A percentile compares a stretch with the other conserved stretches of the same genome.
Evolutionary conservation across 1,140 invertebrate species (phyloP).

Genomic region (Drosophila suzukii): DNA sequence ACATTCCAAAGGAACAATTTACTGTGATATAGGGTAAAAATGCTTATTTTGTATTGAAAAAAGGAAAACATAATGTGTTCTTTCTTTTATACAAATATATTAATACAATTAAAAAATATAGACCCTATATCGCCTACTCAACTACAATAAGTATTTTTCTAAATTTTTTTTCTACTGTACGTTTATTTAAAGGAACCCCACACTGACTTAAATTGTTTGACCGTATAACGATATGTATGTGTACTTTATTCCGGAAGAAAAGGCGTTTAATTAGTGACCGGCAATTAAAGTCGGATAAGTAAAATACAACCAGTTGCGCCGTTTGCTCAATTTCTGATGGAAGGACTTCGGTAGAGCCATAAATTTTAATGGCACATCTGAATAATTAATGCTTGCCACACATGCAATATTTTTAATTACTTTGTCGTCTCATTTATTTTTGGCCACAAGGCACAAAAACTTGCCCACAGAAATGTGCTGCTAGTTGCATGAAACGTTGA

Average conservation of each 20-base stretch:
- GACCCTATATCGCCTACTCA: no score
- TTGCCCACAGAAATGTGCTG: background rate
- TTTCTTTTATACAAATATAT: no score
- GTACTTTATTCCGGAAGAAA: conserved; percentile 1
- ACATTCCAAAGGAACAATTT: no score
- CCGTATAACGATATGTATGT: background rate
- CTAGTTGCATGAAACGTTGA: conserved; percentile 19
- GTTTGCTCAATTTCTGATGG: background rate
- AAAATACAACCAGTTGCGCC: background rate
- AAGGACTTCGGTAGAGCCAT: background rate
- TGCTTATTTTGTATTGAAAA: no score
- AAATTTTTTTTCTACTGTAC: no score
- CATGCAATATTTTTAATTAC: conserved; percentile 40
- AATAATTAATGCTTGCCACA: conserved; percentile 32
- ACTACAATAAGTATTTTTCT: no score
- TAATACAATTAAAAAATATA: no score
- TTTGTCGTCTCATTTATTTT: conserved; percentile 26
- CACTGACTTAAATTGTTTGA: no score
- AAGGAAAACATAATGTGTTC: no score
- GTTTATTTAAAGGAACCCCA: background rate
- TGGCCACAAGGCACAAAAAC: conserved; percentile 36
- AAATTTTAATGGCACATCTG: conserved; percentile 36
- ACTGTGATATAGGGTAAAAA: no score
- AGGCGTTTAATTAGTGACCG: conserved; percentile 2
- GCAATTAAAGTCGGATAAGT: conserved; percentile 1